Percentiles rank a stretch among this genome's conserved stretches.
Conservation (phyloP, 2,113 vertebrate genomes). For the Clupea harengus region DNA sequence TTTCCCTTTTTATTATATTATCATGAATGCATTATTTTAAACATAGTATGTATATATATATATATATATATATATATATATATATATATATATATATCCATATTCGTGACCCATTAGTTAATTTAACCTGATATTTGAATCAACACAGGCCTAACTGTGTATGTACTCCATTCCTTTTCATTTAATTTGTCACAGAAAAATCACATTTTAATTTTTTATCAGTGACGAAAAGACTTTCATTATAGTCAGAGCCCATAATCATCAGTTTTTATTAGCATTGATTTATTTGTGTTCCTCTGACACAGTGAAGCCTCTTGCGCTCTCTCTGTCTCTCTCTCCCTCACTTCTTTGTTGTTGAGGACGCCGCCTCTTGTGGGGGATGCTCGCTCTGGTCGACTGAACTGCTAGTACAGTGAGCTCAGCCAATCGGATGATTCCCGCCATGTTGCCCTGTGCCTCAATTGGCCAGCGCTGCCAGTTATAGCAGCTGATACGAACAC, state of each 20-base stretch:
- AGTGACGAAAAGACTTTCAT: conserved; percentile 1
- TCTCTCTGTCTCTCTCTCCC: background rate
- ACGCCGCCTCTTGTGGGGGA: conserved; percentile 33
- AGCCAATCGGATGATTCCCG: conserved; percentile 66
- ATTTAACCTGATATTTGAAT: no score
- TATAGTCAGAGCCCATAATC: background rate
- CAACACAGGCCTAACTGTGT: no score
- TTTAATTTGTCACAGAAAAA: no score
- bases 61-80: no score
- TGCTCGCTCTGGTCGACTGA: conserved; percentile 54
- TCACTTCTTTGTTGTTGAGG: background rate
- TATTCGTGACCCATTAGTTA: no score
- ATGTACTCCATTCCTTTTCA: no score
- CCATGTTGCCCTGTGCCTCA: conserved; percentile 62
- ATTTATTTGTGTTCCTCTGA: conserved; percentile 7
- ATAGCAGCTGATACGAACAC: conserved; percentile 63
- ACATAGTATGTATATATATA: no score
- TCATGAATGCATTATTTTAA: no score
- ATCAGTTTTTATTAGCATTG: background rate
- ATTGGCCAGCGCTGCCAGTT: conserved; percentile 66
- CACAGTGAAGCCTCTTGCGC: background rate
- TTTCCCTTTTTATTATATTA: no score
- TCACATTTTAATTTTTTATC: background rate
- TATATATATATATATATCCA: no score
- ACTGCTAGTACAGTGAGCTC: conserved; percentile 37